Evolutionary conservation across 2,888 invertebrate species (phyloP).

Genomic region (Odontocolon sp.): DNA sequence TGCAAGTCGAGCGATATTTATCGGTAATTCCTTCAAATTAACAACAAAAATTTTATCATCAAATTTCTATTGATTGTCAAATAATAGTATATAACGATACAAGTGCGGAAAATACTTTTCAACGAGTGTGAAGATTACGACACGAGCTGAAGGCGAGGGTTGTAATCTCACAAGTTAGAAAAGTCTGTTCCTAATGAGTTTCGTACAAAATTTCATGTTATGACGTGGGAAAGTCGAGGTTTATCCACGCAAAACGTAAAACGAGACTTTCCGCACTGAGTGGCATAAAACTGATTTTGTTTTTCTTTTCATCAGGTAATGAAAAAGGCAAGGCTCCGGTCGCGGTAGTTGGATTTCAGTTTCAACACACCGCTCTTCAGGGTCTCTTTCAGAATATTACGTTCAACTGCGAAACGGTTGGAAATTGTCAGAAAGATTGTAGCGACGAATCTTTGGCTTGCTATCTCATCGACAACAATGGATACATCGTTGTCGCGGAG

Average conservation of each 20-base stretch:
- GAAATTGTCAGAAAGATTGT: slow-evolving; percentile 82
- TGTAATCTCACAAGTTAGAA: too few species aligned
- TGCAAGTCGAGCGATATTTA: slow-evolving; percentile 91
- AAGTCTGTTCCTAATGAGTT: too few species aligned
- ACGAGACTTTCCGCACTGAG: background rate
- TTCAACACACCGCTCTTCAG: slow-evolving; percentile 89
- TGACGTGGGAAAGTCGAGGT: too few species aligned
- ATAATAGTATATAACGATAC: background rate
- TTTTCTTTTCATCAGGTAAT: slow-evolving; percentile 65
- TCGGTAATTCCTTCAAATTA: slow-evolving; percentile 14
- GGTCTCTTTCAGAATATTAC: slow-evolving; percentile 91
- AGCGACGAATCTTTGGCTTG: slow-evolving; percentile 88
- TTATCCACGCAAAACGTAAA: too few species aligned
- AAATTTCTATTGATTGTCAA: background rate
- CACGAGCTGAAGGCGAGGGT: too few species aligned
- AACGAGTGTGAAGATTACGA: too few species aligned
- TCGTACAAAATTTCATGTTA: too few species aligned
- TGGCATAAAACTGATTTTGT: background rate
- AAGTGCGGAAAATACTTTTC: too few species aligned
- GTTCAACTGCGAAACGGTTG: slow-evolving; percentile 80
- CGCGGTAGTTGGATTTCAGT: slow-evolving; percentile 87
- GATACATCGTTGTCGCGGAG: slow-evolving; percentile 88
- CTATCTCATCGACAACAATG: slow-evolving; percentile 94
- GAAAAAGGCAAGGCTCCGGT: slow-evolving; percentile 81
- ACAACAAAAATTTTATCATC: background rate